Evolutionary conservation across 2,888 invertebrate genomes (phyloP).

Genomic region (Ethmia dodecea): DNA sequence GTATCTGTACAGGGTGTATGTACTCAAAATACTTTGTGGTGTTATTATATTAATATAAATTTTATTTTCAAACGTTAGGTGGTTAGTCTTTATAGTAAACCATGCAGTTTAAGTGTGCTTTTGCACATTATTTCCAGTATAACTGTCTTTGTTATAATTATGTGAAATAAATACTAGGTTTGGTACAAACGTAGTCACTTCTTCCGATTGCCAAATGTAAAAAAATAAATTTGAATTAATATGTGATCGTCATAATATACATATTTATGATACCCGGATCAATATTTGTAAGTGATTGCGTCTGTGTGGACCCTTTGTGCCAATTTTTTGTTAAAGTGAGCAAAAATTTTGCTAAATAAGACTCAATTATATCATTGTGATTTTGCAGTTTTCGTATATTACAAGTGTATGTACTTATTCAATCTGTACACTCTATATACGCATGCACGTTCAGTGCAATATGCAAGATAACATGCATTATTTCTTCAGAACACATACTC

Average conservation of each 20-base stretch:
- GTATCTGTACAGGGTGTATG: constrained; percentile 34
- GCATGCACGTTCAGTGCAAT: constrained; percentile 70
- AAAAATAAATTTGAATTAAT: not conserved
- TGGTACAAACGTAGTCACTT: constrained; percentile 19
- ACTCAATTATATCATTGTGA: constrained; percentile 38
- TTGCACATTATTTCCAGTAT: constrained; percentile 25
- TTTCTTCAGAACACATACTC: constrained; percentile 72
- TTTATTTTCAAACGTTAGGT: constrained; percentile 39
- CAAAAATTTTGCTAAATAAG: constrained; percentile 34
- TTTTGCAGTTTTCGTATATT: constrained; percentile 44
- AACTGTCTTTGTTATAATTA: constrained; percentile 7
- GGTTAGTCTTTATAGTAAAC: constrained; percentile 45
- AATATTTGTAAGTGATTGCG: constrained; percentile 15
- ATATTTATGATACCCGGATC: too few species aligned
- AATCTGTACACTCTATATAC: constrained; percentile 57
- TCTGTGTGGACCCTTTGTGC: constrained; percentile 37
- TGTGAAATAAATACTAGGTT: constrained; percentile 12
- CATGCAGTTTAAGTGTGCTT: constrained; percentile 56
- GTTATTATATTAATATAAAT: constrained; percentile 14
- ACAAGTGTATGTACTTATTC: constrained; percentile 44
- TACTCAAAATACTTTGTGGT: constrained; percentile 30
- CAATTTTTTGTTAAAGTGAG: constrained; percentile 41
- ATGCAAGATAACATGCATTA: constrained; percentile 73
- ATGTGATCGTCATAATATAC: not conserved
- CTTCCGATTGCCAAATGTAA: not conserved